Evolutionary conservation across 2,888 invertebrate genomes (phyloP).

Genomic region (Chymomyza fuscimana): DNA sequence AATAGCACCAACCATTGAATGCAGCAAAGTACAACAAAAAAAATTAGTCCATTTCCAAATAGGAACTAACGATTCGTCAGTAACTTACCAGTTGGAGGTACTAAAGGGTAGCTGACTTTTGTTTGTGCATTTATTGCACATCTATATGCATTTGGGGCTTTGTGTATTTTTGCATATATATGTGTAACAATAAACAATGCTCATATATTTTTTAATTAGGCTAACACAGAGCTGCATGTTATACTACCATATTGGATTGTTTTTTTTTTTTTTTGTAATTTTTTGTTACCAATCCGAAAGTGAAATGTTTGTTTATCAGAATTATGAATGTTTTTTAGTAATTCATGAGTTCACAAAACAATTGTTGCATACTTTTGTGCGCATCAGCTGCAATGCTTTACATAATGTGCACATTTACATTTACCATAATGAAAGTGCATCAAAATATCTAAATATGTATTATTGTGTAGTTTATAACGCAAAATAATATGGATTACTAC

Average conservation of each 20-base stretch:
- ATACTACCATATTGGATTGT: neutral
- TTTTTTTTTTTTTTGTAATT: neutral
- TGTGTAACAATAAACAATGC: slow-evolving; percentile 27
- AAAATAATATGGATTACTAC: neutral
- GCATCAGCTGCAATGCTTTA: slow-evolving; percentile 22
- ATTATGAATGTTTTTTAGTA: neutral
- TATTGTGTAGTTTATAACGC: neutral
- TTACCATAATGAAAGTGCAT: slow-evolving; percentile 34
- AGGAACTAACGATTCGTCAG: no score
- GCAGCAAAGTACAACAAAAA: no score
- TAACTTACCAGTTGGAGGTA: no score
- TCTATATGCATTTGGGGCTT: slow-evolving; percentile 1
- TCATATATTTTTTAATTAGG: slow-evolving; percentile 41
- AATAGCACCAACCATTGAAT: no score
- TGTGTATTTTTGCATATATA: slow-evolving; percentile 6
- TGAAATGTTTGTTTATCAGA: neutral
- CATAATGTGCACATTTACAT: slow-evolving; percentile 25
- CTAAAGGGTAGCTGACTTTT: neutral
- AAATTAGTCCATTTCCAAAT: no score
- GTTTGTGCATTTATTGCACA: slow-evolving; percentile 2
- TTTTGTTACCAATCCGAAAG: neutral
- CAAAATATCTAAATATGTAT: slow-evolving; percentile 8
- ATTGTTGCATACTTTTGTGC: slow-evolving; percentile 34
- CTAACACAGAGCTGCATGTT: slow-evolving; percentile 17
- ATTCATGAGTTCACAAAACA: neutral